Evolutionary conservation across 2,797 vertebrate genomes (phyloP), one percentile per base, ranked within the genome.

Genomic region (Sebastiscus albofasciatus): DNA sequence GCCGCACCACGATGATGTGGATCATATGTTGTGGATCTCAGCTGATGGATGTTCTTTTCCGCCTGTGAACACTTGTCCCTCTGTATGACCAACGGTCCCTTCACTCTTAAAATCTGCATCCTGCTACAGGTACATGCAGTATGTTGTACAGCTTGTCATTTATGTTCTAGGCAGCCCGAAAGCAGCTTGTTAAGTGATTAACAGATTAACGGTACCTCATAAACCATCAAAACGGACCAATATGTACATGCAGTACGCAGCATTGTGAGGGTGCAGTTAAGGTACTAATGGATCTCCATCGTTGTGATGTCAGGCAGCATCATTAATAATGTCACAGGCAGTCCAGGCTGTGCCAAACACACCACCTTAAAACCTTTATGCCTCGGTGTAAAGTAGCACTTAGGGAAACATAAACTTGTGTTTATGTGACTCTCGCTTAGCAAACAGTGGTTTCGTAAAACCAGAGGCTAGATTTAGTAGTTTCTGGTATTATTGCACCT

Each of bases 391-490:
- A 93, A 92, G 73, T 85, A 78, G 79, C 85, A 90, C 83, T 88
- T 83, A 61, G 87, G 88, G 82, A 87, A 87, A 85, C 68, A 81
- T 86, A 88, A 94, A 84, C 79, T 65, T 83, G 75, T 87, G 86
- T 89, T 92, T 90, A 87, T 87, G 85, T 81, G 81, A 77, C 82
- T 90, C 74, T 88, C 78, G 80, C 80, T 89, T 86, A 65, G 70
- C 77, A 87, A 83, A 84, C 66, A 79, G 83, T 72, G 61, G 89
- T 92, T 87, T 83, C 75, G 81, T 60, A 7, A 84, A 91, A 89
- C 58, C 9, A 77, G 14, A 81, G 62, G 46, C 34, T 9, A 61
- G 61, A 83, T 91, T 82, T 88, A 87, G 67, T 22, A 31, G 59
- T 72, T 83, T 89, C 72, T 59, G 24, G 42, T 80, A 77, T 89